phyloP scores from a whole-genome alignment of 2,888 invertebrate genomes.

The Lamellibrachia columna region DNA sequence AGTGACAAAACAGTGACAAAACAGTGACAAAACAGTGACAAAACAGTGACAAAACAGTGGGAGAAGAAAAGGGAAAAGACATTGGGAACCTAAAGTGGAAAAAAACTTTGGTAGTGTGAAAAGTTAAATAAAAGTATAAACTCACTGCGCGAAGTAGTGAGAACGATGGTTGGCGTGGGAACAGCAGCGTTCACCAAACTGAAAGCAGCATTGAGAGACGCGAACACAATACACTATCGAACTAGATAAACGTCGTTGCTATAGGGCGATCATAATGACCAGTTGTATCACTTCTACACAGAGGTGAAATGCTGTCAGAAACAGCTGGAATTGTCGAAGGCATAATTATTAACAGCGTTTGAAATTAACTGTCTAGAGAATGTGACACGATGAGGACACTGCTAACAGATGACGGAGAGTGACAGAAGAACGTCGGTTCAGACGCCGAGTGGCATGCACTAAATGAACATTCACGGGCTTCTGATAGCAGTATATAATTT shows the following conservation, averaged over 20 bases:
- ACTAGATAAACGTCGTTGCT: neutral
- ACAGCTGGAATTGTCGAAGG: constrained; percentile 4
- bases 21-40: neutral
- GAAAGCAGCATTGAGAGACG: neutral
- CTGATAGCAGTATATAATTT: neutral
- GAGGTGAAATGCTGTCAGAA: constrained; percentile 9
- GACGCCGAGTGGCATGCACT: neutral
- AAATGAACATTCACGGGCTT: neutral
- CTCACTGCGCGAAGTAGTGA: neutral
- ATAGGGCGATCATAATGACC: neutral
- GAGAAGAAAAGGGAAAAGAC: neutral
- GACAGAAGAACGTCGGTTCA: neutral
- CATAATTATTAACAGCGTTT: neutral
- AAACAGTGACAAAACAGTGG: neutral
- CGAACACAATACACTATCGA: neutral
- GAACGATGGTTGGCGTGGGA: neutral
- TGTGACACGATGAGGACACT: neutral
- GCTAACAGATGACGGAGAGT: neutral
- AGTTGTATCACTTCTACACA: neutral
- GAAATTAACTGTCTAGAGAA: neutral
- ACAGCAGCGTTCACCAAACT: neutral
- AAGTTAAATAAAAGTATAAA: neutral
- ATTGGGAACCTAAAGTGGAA: too few relatives aligned
- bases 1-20: neutral
- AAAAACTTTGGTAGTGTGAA: neutral